Conservation (phyloP, 2,113 vertebrate genomes). For the Platichthys flesus region DNA sequence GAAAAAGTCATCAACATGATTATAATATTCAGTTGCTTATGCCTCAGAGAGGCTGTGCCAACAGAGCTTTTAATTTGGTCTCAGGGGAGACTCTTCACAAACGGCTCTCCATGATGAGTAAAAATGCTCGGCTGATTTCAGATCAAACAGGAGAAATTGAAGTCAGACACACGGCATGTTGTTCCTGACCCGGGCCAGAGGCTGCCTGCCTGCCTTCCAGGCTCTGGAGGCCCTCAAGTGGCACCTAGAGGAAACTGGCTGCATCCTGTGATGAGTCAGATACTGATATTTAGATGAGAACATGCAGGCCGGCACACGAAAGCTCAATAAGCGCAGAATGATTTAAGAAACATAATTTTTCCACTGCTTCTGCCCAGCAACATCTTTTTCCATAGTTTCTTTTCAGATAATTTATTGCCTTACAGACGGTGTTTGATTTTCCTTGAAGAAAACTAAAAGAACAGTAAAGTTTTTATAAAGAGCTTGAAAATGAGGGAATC, state of each 20-base stretch:
- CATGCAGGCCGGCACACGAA: slow-evolving; percentile 10
- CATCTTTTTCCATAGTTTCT: slow-evolving; percentile 23
- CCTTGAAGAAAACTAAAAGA: not conserved
- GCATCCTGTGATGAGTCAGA: not conserved
- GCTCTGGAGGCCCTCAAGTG: not conserved
- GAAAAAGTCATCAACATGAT: slow-evolving; percentile 34
- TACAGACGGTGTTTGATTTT: slow-evolving; percentile 25
- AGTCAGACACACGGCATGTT: not conserved
- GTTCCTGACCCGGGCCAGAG: not conserved
- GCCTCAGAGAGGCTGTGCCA: not conserved
- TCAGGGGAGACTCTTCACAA: slow-evolving; percentile 4
- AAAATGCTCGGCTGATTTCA: slow-evolving; percentile 3
- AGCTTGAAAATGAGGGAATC: slow-evolving; percentile 18
- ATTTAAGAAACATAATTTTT: slow-evolving; percentile 38
- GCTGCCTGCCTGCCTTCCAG: not conserved
- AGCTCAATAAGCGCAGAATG: slow-evolving; percentile 35
- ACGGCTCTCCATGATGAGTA: not conserved
- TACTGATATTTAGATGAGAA: slow-evolving; percentile 7
- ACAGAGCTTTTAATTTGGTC: slow-evolving; percentile 24
- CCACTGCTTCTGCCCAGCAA: slow-evolving; percentile 15
- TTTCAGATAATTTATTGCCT: slow-evolving; percentile 3
- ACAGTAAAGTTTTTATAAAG: slow-evolving; percentile 11
- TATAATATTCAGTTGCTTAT: slow-evolving; percentile 25
- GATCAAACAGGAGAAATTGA: slow-evolving; percentile 3
- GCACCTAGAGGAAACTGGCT: slow-evolving; percentile 1